Conservation (phyloP, 2,113 vertebrate genomes). For the Trichomycterus rosablanca region DNA sequence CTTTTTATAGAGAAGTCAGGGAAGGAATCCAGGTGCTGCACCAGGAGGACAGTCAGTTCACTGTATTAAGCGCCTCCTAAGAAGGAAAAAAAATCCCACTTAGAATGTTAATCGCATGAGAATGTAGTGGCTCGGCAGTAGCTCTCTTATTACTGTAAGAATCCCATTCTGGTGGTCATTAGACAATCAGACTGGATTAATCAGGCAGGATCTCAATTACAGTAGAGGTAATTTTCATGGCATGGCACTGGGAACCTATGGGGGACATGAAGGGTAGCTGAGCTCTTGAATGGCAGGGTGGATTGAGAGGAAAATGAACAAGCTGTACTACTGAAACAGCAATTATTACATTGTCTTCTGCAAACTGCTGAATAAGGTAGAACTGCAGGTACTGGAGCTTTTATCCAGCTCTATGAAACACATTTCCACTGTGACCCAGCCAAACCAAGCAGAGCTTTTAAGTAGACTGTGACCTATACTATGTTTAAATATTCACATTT, state of each 20-base stretch:
- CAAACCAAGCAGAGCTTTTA: slow-evolving; percentile 27
- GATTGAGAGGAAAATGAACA: slow-evolving; percentile 12
- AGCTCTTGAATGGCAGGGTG: slow-evolving; percentile 22
- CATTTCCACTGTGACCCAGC: slow-evolving; percentile 29
- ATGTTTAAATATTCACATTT: slow-evolving; percentile 36
- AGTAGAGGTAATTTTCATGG: slow-evolving; percentile 52
- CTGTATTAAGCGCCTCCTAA: slow-evolving; percentile 21
- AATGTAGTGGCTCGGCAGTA: slow-evolving; percentile 45
- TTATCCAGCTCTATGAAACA: slow-evolving; percentile 20
- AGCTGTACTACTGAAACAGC: slow-evolving; percentile 20
- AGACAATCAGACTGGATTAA: slow-evolving; percentile 67
- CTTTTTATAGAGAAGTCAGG: slow-evolving; percentile 4
- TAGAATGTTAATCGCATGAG: slow-evolving; percentile 48
- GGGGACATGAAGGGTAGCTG: slow-evolving; percentile 47
- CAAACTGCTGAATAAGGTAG: neutral
- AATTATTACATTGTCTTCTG: slow-evolving; percentile 16
- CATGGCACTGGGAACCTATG: slow-evolving; percentile 50
- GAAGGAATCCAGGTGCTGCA: slow-evolving; percentile 11
- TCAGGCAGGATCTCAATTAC: slow-evolving; percentile 64
- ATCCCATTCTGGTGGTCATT: slow-evolving; percentile 64
- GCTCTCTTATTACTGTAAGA: slow-evolving; percentile 53
- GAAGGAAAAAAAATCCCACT: slow-evolving; percentile 23
- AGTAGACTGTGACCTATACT: slow-evolving; percentile 15
- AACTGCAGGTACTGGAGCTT: slow-evolving; percentile 5
- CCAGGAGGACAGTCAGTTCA: slow-evolving; percentile 29